Base-by-base conservation (phyloP, 1,140 invertebrate species). In the Euglossa dilemma region DNA sequence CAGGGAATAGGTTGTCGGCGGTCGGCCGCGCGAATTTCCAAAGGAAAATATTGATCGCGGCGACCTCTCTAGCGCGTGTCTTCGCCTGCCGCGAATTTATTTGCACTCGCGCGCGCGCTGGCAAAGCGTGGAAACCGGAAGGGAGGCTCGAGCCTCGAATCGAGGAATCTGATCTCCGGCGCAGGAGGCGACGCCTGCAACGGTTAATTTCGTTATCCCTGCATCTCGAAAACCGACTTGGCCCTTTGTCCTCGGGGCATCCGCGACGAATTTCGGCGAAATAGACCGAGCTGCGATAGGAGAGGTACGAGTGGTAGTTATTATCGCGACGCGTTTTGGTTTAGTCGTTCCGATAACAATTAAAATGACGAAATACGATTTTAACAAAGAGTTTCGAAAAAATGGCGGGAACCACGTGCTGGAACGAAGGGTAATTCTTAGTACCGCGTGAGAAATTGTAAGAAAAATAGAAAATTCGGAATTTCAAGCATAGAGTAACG, bases 31-130 rank as follows among this genome's bases (percentile, higher is more conserved):
- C 36, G 63, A 82, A 82, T 77, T 83, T 83, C 71, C 74, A 78
- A 78, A 71, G 75, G 74, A 78, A 64, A 83, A 83, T 78, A 83
- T 83, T 71, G 81, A 83, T 77, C 81, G 81, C 28, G 1, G 1
- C 20, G 56, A 23, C 52, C 20, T 47, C 63, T 66, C 71, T 59
- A 45, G 56, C 70, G 61, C 61, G 66, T 52, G 61, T 83, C 66
- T 71, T 78, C 57, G 56, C 66, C 57, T 61, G 43, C 18, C 47
- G 57, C 57, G 54, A 78, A 77, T 83, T 59, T 78, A 80, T 78
- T 83, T 63, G 57, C 74, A 70, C 61, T 64, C 66, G 28, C 64
- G 74, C 54, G 47, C 73, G 64, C 64, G 47, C 75, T 76, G 36
- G 36, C 36, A 36, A 36, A 36, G 36, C 36, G 36, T 36, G 36